phyloP scores from a whole-genome alignment of 2,113 vertebrate species.

The Crotalus helleri region DNA sequence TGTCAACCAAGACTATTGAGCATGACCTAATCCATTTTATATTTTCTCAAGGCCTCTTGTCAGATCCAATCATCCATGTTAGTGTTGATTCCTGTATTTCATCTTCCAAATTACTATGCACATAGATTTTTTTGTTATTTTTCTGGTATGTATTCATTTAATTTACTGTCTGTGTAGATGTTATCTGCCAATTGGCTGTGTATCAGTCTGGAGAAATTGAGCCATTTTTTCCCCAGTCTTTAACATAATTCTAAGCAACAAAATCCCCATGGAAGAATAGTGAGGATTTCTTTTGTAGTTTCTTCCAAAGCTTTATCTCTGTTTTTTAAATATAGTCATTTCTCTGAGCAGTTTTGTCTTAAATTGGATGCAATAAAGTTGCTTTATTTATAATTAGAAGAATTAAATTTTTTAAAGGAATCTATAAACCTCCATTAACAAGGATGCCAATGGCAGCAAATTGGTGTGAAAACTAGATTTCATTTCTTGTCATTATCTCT shows the following conservation, averaged over 20 bases:
- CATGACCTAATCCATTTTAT: background rate
- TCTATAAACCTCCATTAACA: background rate
- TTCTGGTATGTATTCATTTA: background rate
- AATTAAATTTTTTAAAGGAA: background rate
- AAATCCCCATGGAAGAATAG: background rate
- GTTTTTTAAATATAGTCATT: background rate
- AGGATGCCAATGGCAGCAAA: background rate
- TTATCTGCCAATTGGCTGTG: background rate
- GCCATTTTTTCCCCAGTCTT: accelerated
- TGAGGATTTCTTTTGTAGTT: background rate
- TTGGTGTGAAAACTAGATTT: background rate
- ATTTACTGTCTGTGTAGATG: background rate
- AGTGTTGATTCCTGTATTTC: background rate
- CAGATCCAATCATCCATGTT: background rate
- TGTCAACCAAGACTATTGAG: background rate
- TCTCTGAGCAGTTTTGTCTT: background rate
- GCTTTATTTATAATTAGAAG: background rate
- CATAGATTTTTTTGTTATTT: background rate
- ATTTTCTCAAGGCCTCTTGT: background rate
- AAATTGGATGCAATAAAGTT: background rate
- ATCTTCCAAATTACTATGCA: background rate
- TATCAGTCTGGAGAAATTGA: background rate
- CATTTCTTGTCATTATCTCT: too few species aligned
- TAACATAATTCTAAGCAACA: background rate
- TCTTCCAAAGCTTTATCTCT: background rate